Evolutionary conservation across 2,113 vertebrate species (phyloP).

Genomic region (pig (Sus scrofa)): T2T-Sscrofa CM000814.6:83069501-83070000

Average conservation of each 20-base stretch:
- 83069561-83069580: not conserved
- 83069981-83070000: conserved; percentile 20
- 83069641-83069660: conserved; percentile 63
- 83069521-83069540: conserved; percentile 28
- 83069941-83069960: not conserved
- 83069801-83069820: not conserved
- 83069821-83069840: not conserved
- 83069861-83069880: not conserved
- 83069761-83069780: conserved; percentile 32
- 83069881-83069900: conserved; percentile 5
- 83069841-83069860: conserved; percentile 10
- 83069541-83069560: conserved; percentile 30
- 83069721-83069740: conserved; percentile 71
- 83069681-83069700: conserved; percentile 8
- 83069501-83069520: conserved; percentile 73
- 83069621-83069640: conserved; percentile 74
- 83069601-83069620: conserved; percentile 74
- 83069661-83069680: conserved; percentile 37
- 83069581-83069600: conserved; percentile 56
- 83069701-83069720: conserved; percentile 25
- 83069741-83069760: conserved; percentile 52
- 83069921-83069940: not conserved
- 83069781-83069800: conserved; percentile 25
- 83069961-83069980: not conserved
- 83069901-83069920: not conserved